phyloP scores from a whole-genome alignment of 2,888 invertebrate genomes.

The Tenodera sinensis region DNA sequence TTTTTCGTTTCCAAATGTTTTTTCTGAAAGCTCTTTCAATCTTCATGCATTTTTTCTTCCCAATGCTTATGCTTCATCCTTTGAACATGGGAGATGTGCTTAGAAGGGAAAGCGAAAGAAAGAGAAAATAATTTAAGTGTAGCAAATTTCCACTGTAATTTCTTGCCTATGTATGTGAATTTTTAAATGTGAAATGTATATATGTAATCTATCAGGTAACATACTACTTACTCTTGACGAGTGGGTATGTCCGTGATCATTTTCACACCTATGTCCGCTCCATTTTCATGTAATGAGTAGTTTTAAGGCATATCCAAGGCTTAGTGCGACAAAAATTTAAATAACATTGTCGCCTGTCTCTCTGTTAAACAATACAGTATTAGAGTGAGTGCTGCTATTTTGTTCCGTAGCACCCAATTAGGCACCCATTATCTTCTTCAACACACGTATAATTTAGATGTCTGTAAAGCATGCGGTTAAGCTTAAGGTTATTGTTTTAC shows the following conservation, averaged over 20 bases:
- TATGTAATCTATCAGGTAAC: too few relatives aligned
- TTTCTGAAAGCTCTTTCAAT: too few relatives aligned
- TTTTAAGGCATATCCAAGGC: neutral
- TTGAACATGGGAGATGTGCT: too few relatives aligned
- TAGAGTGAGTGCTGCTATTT: neutral
- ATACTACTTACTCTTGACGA: neutral
- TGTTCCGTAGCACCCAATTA: neutral
- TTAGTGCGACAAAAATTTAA: neutral
- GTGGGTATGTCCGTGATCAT: neutral
- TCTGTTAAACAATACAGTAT: neutral
- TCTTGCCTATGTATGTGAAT: too few relatives aligned
- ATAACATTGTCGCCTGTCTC: neutral
- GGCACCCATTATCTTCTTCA: neutral
- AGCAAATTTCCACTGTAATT: too few relatives aligned
- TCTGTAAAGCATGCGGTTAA: neutral
- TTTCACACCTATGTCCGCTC: neutral
- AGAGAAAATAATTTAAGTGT: too few relatives aligned
- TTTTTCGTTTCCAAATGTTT: too few relatives aligned
- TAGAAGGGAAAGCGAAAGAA: too few relatives aligned
- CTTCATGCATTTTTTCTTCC: too few relatives aligned
- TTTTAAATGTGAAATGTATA: too few relatives aligned
- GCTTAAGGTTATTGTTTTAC: neutral
- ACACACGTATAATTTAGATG: neutral
- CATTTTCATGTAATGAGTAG: neutral
- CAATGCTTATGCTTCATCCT: too few relatives aligned